Percentiles rank a stretch among this genome's conserved stretches.
Evolutionary conservation across 2,888 invertebrate genomes (phyloP).

Genomic region (Toxonevra muliebris): DNA sequence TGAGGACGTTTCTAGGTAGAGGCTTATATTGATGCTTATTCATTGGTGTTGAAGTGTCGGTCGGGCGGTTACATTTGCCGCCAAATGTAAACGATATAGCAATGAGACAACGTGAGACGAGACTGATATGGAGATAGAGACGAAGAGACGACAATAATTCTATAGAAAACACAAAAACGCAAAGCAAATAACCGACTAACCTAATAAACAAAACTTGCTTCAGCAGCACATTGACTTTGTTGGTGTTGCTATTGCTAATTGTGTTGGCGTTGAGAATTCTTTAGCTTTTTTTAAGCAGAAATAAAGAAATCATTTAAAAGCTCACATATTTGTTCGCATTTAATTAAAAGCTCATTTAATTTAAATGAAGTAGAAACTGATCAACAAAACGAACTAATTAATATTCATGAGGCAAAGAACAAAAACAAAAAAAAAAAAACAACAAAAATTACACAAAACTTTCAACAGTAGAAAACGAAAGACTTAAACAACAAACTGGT

Average conservation of each 20-base stretch:
- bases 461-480: slow-evolving; percentile 42
- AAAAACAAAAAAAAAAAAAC: background rate
- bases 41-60: background rate
- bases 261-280: slow-evolving; percentile 15
- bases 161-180: slow-evolving; percentile 26
- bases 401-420: no score
- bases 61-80: background rate
- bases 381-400: no score
- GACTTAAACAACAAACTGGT: slow-evolving; percentile 52
- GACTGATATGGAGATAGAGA: slow-evolving; percentile 31
- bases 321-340: background rate
- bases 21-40: no score
- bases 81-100: slow-evolving; percentile 32
- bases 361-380: no score
- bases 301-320: background rate
- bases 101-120: slow-evolving; percentile 15
- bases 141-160: slow-evolving; percentile 39
- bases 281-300: background rate
- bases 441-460: background rate
- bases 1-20: no score
- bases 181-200: slow-evolving; percentile 54
- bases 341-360: background rate
- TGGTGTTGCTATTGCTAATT: background rate
- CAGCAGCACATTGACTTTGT: background rate
- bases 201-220: slow-evolving; percentile 46